Evolutionary conservation across 2,888 invertebrate species (phyloP).

Genomic region (Tetropium fuscum): DNA sequence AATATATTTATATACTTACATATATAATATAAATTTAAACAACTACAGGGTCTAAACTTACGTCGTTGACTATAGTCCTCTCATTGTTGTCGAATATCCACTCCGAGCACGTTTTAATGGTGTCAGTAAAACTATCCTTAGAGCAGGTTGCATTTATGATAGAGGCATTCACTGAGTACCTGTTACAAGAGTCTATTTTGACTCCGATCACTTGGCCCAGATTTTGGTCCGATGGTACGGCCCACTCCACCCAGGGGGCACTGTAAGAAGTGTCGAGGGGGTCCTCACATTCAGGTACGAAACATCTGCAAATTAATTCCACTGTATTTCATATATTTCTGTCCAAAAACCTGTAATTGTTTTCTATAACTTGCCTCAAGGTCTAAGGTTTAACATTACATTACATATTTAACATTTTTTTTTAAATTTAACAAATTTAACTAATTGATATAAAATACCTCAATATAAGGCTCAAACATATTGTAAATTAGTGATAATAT

Average conservation of each 20-base stretch:
- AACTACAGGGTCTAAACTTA: slow-evolving; percentile 56
- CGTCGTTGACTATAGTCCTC: slow-evolving; percentile 71
- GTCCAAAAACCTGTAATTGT: too few species aligned
- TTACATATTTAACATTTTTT: too few species aligned
- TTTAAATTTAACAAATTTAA: too few species aligned
- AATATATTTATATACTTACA: too few species aligned
- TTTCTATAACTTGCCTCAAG: too few species aligned
- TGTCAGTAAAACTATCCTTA: slow-evolving; percentile 60
- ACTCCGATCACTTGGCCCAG: slow-evolving; percentile 51
- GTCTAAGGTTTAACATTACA: background rate
- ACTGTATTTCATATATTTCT: too few species aligned
- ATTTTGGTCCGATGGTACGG: slow-evolving; percentile 63
- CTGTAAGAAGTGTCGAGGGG: slow-evolving; percentile 56
- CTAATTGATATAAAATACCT: too few species aligned
- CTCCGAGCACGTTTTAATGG: slow-evolving; percentile 63
- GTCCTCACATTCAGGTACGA: slow-evolving; percentile 70
- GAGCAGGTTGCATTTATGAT: slow-evolving; percentile 56
- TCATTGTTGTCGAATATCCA: slow-evolving; percentile 70
- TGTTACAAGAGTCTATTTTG: slow-evolving; percentile 58
- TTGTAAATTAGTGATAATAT: too few species aligned
- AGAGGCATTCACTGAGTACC: slow-evolving; percentile 54
- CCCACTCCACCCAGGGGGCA: slow-evolving; percentile 66
- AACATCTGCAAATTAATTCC: slow-evolving; percentile 63
- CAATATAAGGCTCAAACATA: too few species aligned
- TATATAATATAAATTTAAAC: too few species aligned